These are phyloP conservation scores for Oscheius sp. DNA, from an alignment of 2,888 invertebrate species.

Conservation along the genomic window DNA sequence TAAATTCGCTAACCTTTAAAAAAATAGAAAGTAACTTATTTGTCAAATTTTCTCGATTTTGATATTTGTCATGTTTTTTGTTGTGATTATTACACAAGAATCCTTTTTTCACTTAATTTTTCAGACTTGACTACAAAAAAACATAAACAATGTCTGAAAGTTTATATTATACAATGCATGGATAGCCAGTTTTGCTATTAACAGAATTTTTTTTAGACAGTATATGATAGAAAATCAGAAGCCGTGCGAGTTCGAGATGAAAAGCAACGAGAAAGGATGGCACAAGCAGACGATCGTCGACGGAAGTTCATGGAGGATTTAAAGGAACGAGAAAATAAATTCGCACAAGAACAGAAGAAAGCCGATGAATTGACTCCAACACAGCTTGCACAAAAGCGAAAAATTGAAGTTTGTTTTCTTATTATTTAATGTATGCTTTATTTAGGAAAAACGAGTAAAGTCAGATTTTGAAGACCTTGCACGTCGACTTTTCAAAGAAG, in stretches of 20 bases:
- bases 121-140: too few species aligned
- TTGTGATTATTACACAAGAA: too few species aligned
- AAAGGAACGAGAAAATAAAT: slow-evolving; percentile 43
- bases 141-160: too few species aligned
- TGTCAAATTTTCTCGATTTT: too few species aligned
- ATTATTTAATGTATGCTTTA: not conserved
- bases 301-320: slow-evolving; percentile 49
- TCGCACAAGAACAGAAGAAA: slow-evolving; percentile 6
- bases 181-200: too few species aligned
- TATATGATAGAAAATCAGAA: slow-evolving; percentile 44
- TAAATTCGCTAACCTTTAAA: too few species aligned
- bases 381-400: slow-evolving; percentile 8
- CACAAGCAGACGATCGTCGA: slow-evolving; percentile 46
- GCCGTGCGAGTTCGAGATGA: slow-evolving; percentile 36
- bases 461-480: slow-evolving; percentile 46
- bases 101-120: too few species aligned
- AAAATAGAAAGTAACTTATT: too few species aligned
- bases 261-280: slow-evolving; percentile 40
- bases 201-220: slow-evolving; percentile 40
- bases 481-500: slow-evolving; percentile 40
- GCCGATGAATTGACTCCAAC: slow-evolving; percentile 22
- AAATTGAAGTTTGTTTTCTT: slow-evolving; percentile 10
- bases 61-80: too few species aligned
- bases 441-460: slow-evolving; percentile 33
- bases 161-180: too few species aligned